phyloP scores from a whole-genome alignment of 2,113 vertebrate species.

The Hydrolagus affinis region DNA sequence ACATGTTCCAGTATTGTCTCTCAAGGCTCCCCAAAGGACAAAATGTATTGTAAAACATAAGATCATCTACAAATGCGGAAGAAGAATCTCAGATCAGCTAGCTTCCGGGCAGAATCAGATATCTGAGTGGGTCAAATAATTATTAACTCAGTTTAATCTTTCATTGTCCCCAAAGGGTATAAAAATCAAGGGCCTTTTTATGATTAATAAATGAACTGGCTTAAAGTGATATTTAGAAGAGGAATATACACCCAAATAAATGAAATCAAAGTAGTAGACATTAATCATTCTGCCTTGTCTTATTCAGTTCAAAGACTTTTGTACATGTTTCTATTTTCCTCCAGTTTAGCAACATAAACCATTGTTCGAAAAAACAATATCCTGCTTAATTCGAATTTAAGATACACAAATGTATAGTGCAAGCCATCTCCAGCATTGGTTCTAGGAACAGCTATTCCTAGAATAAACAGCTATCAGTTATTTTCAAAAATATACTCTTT shows the following conservation, averaged over 20 bases:
- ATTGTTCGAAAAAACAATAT: slow-evolving; percentile 4
- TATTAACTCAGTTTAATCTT: not conserved
- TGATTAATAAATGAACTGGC: not conserved
- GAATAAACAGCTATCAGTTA: not conserved
- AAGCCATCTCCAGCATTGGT: not conserved
- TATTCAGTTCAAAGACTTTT: not conserved
- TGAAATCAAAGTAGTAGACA: not conserved
- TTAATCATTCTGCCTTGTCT: not conserved
- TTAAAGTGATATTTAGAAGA: not conserved
- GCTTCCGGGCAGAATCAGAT: not conserved
- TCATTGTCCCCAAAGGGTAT: not conserved
- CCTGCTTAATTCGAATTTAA: slow-evolving; percentile 3
- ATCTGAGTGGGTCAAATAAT: not conserved
- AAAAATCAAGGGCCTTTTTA: not conserved
- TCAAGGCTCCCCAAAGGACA: too few relatives aligned
- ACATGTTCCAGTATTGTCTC: too few relatives aligned
- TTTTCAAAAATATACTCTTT: slow-evolving; percentile 7
- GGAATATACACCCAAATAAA: not conserved
- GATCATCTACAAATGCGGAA: not conserved
- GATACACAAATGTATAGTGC: not conserved
- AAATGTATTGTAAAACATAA: not conserved
- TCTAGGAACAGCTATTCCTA: not conserved
- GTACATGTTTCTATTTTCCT: not conserved
- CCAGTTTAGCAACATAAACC: not conserved
- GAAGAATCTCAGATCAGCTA: not conserved